Evolutionary conservation across 2,113 vertebrate species (phyloP), one percentile per base, ranked within the genome.

Genomic region (Sinocyclocheilus maitianheensis): DNA sequence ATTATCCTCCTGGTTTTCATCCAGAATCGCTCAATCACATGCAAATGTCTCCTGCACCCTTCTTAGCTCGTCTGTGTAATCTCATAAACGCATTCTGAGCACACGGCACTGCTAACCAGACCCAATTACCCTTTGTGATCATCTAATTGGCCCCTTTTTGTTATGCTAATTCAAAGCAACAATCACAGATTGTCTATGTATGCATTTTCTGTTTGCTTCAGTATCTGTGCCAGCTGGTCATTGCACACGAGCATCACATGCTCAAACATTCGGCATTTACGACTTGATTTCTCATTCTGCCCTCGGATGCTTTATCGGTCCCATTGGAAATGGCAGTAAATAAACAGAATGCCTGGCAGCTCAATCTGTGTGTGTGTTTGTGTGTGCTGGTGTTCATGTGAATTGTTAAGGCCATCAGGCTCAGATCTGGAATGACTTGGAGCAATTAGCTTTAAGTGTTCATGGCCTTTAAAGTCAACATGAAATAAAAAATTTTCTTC

Each of bases 251-350:
- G 51, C 40, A 18, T 55, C 55, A 58, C 69, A 87, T 55, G 71
- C 74, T 83, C 83, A 83, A 81, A 87, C 58, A 82, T 58, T 40
- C 81, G 37, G 43, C 84, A 82, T 82, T 86, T 72, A 63, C 14
- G 0, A 84, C 86, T 84, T 26, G 60, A 53, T 13, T 88, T 82
- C 83, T 85, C 62, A 85, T 84, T 88, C 78, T 5, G 1, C 37
- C 76, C 89, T 84, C 80, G 65, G 85, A 87, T 77, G 79, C 84
- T 88, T 67, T 85, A 83, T 89, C 85, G 84, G 13, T 43, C 86
- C 78, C 74, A 58, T 77, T 90, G 77, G 87, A 86, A 26, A 86
- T 37, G 48, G 46, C 62, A 53, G 24, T 85, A 81, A 87, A 81
- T 88, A 84, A 81, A 79, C 63, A 63, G 26, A 79, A n/a, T 40